Evolutionary conservation across 2,797 vertebrate species (phyloP), one percentile per base, ranked within the genome.

Genomic region (Pipistrellus pygmaeus): DNA sequence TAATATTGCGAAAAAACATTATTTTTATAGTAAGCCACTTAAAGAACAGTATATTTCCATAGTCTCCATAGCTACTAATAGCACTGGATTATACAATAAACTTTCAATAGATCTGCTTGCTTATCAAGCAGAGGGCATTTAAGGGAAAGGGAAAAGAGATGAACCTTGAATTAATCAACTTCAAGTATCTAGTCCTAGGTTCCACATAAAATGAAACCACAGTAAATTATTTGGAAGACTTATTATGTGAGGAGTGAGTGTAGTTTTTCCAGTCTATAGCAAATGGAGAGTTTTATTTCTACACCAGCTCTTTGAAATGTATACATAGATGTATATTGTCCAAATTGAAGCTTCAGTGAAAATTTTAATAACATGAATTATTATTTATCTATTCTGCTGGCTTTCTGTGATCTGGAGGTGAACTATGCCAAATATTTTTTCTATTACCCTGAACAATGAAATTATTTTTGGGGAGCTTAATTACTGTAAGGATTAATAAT

Each of bases 351-450:
- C 15, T 92, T 93, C 85, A 96, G 78, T 95, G 91, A 88, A 96
- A 96, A 94, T 64, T 94, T 92, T 94, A 96, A 94, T 96, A 92
- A 13, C 64, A 93, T 81, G 71, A 83, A 93, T 95, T 93, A 51
- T 95, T 95, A 87, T 72, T 96, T 91, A 32, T 66, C 72, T 78
- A 83, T 93, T 93, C 69, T 75, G 92, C 41, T 96, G 83, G 85
- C 85, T 93, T 92, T 87, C 25, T 92, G 83, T 93, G 92, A 89
- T 95, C 94, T 88, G 48, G 88, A 96, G n/a, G 27, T 92, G 41
- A 96, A 90, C 27, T 30, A 83, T 57, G 68, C 91, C 57, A 94
- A 91, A 21, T 21, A 96, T 82, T 95, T 89, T 95, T 90, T 93
- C 68, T 71, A 68, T 82, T 93, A 93, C 35, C n/a, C 60, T 44